Evolutionary conservation across 1,140 invertebrate species (phyloP), one percentile per base, ranked within the genome.

Genomic region (Platyscapa corneri): DNA sequence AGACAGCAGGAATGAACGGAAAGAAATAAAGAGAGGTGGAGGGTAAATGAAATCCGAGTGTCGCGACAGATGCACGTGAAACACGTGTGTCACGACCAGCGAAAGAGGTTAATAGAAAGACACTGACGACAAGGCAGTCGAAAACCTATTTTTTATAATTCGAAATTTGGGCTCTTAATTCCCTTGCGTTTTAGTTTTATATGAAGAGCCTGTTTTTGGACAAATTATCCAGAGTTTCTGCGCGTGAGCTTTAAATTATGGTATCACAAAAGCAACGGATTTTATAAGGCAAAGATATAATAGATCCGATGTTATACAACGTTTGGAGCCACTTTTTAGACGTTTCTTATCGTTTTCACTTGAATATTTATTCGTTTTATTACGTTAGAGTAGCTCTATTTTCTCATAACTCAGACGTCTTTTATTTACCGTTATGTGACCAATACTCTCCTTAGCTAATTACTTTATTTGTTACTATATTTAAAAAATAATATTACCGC

Each of bases 31-130:
- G 60, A 60, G 76, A 60, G 30, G 20, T 27, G 18, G 74, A 81
- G 64, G 27, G 30, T 5, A 53, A 1, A 53, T 32, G 81, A 83
- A 75, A 83, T 75, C 72, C 53, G 72, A 75, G 81, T 42, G 70
- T 56, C 74, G 42, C 75, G 65, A 34, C 75, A 84, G 74, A 78
- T 84, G 74, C 72, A 42, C 34, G 37, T 10, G 42, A 72, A 34
- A 27, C 39, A 77, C 39, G 37, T 37, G 60, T 70, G 64, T 65
- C 76, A 74, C 10, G 67, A 39, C 7, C 42, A 72, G 37, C 65
- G 37, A 80, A 84, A 34, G 75, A 78, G 77, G 76, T 12, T 42
- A 74, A 80, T 84, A 53, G 60, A 83, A 70, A 75, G 49, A 60
- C 42, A n/a, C 23, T 27, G 70, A 27, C n/a, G 32, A 60, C 23